Base-by-base conservation (phyloP, 1,140 invertebrate genomes). In the Lasioglossum albipes region DNA sequence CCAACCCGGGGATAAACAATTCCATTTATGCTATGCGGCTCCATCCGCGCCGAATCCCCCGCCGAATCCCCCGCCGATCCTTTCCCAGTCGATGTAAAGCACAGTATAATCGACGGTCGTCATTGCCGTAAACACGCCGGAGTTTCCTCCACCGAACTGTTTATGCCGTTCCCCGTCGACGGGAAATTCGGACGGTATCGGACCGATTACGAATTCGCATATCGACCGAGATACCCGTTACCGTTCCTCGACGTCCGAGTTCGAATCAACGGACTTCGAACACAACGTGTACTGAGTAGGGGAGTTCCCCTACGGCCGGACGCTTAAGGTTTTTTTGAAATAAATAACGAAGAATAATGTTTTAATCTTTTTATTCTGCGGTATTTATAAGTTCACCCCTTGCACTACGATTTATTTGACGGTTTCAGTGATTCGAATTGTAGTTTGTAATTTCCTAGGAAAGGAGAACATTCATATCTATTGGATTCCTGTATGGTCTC, bases 1-100 rank as follows among this genome's bases (percentile, higher is more conserved):
- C 31, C 57, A 13, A 64, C 6, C 57, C 57, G 18, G 13, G 59
- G 83, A 86, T 86, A 86, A 86, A 86, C 83, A 86, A 86, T 85
- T 80, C 75, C 84, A 86, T 86, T 86, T 86, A 75, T 75, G 76
- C 76, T 54, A 57, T 49, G 22, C 71, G 45, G 52, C 6, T 5
- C 68, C 41, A 57, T 16, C 62, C 65, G 18, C 27, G 22, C 75
- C 77, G 42, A n/a, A 13, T 27, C 31, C 45, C 12, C n/a, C 27
- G 22, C 75, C 77, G 42, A n/a, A 13, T 27, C 31, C 45, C 12
- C n/a, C 4, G 3, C 22, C 36, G 49, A 18, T 67, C 36, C 22
- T 80, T 83, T 66, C 59, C 71, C 22, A 36, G 54, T 54, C 36
- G 64, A 83, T 59, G 70, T 73, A 79, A 79, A 79, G n/a, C 59